Percentiles rank a stretch among this genome's conserved stretches.
phyloP scores from a whole-genome alignment of 1,140 invertebrate genomes.

The Drosophila takahashii region DNA sequence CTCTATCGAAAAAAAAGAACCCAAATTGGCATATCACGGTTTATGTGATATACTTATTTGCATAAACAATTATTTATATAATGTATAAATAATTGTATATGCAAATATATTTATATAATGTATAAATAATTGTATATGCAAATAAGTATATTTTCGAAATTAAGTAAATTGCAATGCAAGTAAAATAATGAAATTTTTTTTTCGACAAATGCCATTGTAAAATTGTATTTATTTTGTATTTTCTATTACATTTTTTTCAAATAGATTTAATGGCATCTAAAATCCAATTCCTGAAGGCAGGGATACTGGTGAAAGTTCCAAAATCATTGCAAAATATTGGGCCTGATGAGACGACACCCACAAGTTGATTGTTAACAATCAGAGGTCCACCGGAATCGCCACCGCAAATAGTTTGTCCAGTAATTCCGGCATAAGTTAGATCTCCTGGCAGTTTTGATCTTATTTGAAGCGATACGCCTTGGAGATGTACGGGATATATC shows the following conservation, averaged over 20 bases:
- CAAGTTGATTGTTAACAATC: neutral
- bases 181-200: too few relatives aligned
- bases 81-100: too few relatives aligned
- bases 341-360: neutral
- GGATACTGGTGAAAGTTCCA: neutral
- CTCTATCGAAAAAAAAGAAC: too few relatives aligned
- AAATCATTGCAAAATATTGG: neutral
- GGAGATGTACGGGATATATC: neutral
- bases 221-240: neutral
- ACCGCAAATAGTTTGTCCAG: rapidly evolving
- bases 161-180: too few relatives aligned
- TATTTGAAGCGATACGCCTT: neutral
- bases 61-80: too few relatives aligned
- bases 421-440: neutral
- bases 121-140: too few relatives aligned
- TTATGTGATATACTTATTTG: too few relatives aligned
- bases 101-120: too few relatives aligned
- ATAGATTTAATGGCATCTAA: neutral
- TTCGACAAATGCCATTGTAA: neutral
- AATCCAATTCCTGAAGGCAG: neutral
- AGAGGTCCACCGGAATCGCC: slow-evolving; percentile 7
- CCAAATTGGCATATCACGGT: too few relatives aligned
- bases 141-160: too few relatives aligned
- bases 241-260: neutral
- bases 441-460: neutral